These are phyloP conservation scores for Protophormia terraenovae DNA, from an alignment of 2,888 invertebrate species.

Conservation along the genomic window DNA sequence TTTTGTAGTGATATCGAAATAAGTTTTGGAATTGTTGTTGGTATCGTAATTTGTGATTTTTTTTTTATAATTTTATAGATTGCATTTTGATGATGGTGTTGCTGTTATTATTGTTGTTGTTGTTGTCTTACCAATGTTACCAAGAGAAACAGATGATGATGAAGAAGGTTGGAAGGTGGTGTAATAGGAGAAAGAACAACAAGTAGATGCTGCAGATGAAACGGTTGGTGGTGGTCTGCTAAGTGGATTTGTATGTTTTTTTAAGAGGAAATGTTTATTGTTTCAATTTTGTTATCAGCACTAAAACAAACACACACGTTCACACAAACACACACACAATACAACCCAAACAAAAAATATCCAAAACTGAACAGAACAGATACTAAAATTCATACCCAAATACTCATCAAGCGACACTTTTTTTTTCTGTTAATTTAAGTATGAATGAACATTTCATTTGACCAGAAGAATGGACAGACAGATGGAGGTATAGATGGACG, in stretches of 20 bases:
- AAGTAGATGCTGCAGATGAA: constrained; percentile 53
- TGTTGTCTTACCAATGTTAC: constrained; percentile 8
- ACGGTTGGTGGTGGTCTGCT: constrained; percentile 72
- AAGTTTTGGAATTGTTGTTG: constrained; percentile 51
- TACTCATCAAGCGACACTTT: constrained; percentile 63
- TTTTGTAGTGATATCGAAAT: constrained; percentile 56
- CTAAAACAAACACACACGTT: constrained; percentile 74
- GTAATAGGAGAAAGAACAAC: background rate
- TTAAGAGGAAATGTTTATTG: constrained; percentile 80
- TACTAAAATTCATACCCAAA: constrained; percentile 13
- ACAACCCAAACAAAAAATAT: constrained; percentile 35
- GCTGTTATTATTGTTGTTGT: constrained; percentile 20
- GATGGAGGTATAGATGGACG: no score
- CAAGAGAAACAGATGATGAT: background rate
- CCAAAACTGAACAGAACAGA: constrained; percentile 18
- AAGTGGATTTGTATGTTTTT: constrained; percentile 80
- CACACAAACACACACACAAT: constrained; percentile 71
- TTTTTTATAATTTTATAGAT: constrained; percentile 51
- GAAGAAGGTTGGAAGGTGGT: background rate
- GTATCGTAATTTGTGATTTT: constrained; percentile 44
- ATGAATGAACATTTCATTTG: constrained; percentile 64
- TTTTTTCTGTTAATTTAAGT: constrained; percentile 43
- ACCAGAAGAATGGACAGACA: no score
- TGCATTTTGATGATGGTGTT: constrained; percentile 58
- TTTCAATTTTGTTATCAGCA: constrained; percentile 81